Base-by-base conservation (phyloP, 1,140 invertebrate genomes). In the Pogonus chalceus region DNA sequence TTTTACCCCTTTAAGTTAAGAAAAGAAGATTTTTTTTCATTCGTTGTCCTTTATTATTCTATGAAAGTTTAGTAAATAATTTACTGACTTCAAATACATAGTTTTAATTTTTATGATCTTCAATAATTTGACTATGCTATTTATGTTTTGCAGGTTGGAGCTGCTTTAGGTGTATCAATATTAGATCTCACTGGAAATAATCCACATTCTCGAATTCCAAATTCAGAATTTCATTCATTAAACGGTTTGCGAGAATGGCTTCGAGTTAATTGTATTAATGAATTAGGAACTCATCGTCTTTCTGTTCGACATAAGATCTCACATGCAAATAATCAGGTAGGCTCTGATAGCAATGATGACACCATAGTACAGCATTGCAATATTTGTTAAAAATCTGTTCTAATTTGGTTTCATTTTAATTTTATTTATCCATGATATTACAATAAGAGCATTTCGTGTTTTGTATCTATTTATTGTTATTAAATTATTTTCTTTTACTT, bases 151-250 rank as follows among this genome's bases (percentile, higher is more conserved):
- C n/a, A 92, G 89, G 85, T 91, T 67, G 91, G 91, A 7, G 80
- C 79, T 61, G 85, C 87, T 1, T 69, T 93, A 57, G 85, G 87
- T 51, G 79, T 85, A 47, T 88, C 89, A 1, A 84, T 92, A 51
- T 69, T 93, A 50, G 91, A 94, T 72, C 71, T 91, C 58, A 85
- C 80, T 21, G 84, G 81, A 43, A 77, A 76, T 50, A 90, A 92
- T 73, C 88, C 88, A 1, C 85, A 85, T 69, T 88, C 87, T 43
- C 78, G 89, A 43, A 68, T 93, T 48, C 79, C 80, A 23, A 79
- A 82, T 63, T 90, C 88, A 22, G 86, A 90, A 67, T 88, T 86
- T 71, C 79, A 80, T 62, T 82, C 77, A 55, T 64, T 92, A 46
- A 70, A 73, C 54, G 85, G 85, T 35, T 71, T 92, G 31, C 75